Evolutionary conservation across 2,797 vertebrate species (phyloP).

Genomic region (Allochrocebus solatus): DNA sequence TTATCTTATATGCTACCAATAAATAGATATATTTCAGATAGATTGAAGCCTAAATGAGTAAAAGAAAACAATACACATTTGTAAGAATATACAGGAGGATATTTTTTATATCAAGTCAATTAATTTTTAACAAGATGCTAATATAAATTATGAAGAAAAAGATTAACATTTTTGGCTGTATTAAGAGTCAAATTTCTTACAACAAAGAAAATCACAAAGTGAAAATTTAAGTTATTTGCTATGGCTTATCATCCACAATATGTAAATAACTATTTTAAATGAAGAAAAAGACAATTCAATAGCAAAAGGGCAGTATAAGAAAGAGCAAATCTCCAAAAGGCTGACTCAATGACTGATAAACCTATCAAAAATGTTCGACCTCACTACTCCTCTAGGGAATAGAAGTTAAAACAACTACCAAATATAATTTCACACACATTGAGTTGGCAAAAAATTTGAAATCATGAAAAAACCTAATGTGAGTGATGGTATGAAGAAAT

Average conservation of each 20-base stretch:
- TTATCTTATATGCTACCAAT: not conserved
- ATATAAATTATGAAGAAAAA: not conserved
- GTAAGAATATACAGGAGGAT: not conserved
- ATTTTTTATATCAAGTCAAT: not conserved
- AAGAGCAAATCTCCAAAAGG: not conserved
- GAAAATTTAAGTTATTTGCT: not conserved
- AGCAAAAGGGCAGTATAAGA: not conserved
- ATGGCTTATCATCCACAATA: not conserved
- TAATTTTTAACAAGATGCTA: not conserved
- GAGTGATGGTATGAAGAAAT: not conserved
- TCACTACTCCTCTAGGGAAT: not conserved
- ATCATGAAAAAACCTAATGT: not conserved
- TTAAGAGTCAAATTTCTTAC: not conserved
- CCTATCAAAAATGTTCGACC: not conserved
- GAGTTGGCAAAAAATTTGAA: not conserved
- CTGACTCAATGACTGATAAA: not conserved
- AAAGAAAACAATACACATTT: not conserved
- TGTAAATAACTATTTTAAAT: not conserved
- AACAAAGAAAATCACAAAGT: not conserved
- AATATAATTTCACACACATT: not conserved
- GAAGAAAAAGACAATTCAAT: not conserved
- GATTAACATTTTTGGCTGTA: not conserved
- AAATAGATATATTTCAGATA: not conserved
- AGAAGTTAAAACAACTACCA: not conserved
- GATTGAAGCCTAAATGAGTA: not conserved